A percentile compares a stretch with the other conserved stretches of the same genome.
These are phyloP conservation scores for Enteromius treurensis DNA, from an alignment of 2,797 vertebrate species.

Conservation along the genomic window DNA sequence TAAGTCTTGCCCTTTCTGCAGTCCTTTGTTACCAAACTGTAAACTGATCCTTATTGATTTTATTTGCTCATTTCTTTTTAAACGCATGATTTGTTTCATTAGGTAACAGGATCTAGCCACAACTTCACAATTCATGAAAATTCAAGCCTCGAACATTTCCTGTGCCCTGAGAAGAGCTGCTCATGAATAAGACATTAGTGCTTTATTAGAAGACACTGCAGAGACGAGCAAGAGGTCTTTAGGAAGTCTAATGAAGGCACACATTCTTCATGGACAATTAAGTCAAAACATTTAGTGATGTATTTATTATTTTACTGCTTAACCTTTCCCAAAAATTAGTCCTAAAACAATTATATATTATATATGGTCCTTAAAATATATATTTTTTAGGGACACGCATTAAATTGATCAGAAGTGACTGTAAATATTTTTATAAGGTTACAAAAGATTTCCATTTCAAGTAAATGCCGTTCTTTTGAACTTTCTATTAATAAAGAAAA, in stretches of 20 bases:
- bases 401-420: too few relatives aligned
- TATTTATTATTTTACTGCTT: neutral
- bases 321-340: neutral
- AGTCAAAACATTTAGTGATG: neutral
- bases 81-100: slow-evolving; percentile 78
- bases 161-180: slow-evolving; percentile 60
- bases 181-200: slow-evolving; percentile 71
- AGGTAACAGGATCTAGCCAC: slow-evolving; percentile 69
- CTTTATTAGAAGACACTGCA: slow-evolving; percentile 5
- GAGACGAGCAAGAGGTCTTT: neutral
- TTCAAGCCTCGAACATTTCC: slow-evolving; percentile 64
- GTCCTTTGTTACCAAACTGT: slow-evolving; percentile 68
- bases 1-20: slow-evolving; percentile 64
- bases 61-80: slow-evolving; percentile 76
- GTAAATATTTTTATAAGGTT: too few relatives aligned
- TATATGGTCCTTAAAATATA: too few relatives aligned
- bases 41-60: slow-evolving; percentile 73
- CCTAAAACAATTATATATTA: too few relatives aligned
- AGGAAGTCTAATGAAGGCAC: neutral
- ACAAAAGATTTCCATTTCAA: too few relatives aligned
- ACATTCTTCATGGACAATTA: neutral
- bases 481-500: too few relatives aligned
- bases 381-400: too few relatives aligned
- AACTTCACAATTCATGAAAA: slow-evolving; percentile 72
- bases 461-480: too few relatives aligned